phyloP scores from a whole-genome alignment of 2,888 invertebrate genomes.

The Leucophora obtusa region DNA sequence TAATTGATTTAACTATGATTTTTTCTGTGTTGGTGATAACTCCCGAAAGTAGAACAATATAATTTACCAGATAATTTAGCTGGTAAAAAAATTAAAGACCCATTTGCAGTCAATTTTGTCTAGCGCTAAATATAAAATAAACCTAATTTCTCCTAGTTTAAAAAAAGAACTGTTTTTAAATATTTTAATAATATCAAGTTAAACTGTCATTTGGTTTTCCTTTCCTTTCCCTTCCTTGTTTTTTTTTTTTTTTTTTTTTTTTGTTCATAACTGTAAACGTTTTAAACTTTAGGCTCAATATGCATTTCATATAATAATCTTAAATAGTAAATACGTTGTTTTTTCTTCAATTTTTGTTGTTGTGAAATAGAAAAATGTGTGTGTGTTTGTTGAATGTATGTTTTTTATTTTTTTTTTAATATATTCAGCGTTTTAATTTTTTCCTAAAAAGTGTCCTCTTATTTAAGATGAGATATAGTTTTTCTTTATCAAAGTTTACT shows the following conservation, averaged over 20 bases:
- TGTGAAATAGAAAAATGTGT: slow-evolving; percentile 55
- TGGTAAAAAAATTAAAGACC: too few relatives aligned
- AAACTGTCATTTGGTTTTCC: neutral
- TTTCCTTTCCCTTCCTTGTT: too few relatives aligned
- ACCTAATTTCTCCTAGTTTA: neutral
- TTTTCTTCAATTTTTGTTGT: slow-evolving; percentile 22
- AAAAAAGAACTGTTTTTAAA: slow-evolving; percentile 5
- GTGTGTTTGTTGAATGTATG: slow-evolving; percentile 3
- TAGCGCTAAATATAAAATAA: too few relatives aligned
- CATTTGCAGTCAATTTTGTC: too few relatives aligned
- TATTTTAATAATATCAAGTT: too few relatives aligned
- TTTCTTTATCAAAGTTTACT: slow-evolving; percentile 10
- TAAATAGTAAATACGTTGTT: slow-evolving; percentile 55
- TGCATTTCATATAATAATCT: slow-evolving; percentile 31
- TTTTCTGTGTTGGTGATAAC: too few relatives aligned
- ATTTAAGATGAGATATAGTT: slow-evolving; percentile 19
- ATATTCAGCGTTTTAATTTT: too few relatives aligned
- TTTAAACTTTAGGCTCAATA: slow-evolving; percentile 2
- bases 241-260: too few relatives aligned
- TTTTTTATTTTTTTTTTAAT: neutral
- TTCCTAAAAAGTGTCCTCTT: neutral
- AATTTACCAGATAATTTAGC: too few relatives aligned
- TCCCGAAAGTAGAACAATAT: too few relatives aligned
- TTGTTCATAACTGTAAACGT: neutral
- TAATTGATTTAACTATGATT: too few relatives aligned